A percentile compares a stretch with the other conserved stretches of the same genome.
Evolutionary conservation across 2,888 invertebrate genomes (phyloP).

Genomic region (Zele albiditarsus): DNA sequence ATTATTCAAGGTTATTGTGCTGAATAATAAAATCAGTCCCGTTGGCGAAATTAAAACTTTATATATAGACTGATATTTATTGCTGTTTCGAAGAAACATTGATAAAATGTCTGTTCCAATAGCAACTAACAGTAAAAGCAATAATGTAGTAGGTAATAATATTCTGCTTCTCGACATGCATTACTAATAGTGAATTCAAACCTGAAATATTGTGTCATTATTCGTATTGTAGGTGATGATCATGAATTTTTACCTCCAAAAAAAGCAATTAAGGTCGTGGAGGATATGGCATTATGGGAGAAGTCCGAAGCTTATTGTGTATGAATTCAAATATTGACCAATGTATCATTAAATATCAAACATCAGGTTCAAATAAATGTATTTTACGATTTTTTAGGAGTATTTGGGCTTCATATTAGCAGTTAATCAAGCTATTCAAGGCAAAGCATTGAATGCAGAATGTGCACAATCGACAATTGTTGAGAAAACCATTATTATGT

Average conservation of each 20-base stretch:
- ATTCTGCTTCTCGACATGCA: background rate
- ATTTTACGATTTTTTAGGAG: constrained; percentile 75
- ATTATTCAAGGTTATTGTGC: too few species aligned
- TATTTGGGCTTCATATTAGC: constrained; percentile 90
- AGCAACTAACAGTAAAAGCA: background rate
- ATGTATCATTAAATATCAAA: background rate
- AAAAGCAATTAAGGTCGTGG: constrained; percentile 78
- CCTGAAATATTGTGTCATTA: background rate
- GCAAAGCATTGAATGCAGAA: constrained; percentile 81
- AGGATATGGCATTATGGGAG: constrained; percentile 87
- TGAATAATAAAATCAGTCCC: too few species aligned
- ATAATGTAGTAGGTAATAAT: background rate
- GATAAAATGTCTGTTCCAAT: background rate
- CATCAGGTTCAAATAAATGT: constrained; percentile 12
- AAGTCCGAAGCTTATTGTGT: constrained; percentile 90
- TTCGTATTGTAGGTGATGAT: constrained; percentile 69
- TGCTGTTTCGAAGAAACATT: background rate
- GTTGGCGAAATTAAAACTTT: too few species aligned
- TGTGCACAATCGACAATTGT: constrained; percentile 79
- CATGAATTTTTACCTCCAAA: constrained; percentile 80
- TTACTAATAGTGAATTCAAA: too few species aligned
- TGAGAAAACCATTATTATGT: constrained; percentile 77
- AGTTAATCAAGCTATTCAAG: constrained; percentile 89
- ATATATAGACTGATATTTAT: background rate
- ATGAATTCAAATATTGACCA: constrained; percentile 58